Conservation (phyloP, 2,888 invertebrate species). For the Tetheella fluctuosa region DNA sequence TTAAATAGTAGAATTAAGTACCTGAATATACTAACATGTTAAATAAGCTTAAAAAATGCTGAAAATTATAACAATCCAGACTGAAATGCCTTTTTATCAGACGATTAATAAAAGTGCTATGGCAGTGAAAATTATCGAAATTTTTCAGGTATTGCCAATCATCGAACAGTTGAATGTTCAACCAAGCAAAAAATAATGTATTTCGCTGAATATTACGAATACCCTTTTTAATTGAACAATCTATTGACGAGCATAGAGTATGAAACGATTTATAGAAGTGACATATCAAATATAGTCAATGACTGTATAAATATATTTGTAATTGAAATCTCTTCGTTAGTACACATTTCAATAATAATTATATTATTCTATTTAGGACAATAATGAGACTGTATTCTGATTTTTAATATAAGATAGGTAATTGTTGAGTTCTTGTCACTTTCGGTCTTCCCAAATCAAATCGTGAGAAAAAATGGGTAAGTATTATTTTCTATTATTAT, state of each 20-base stretch:
- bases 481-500: too few species aligned
- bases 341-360: too few species aligned
- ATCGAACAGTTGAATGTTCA: slow-evolving; percentile 29
- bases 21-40: neutral
- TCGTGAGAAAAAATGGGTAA: too few species aligned
- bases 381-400: too few species aligned
- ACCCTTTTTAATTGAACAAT: slow-evolving; percentile 53
- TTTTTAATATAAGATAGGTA: too few species aligned
- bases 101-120: slow-evolving; percentile 14
- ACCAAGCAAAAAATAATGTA: slow-evolving; percentile 45
- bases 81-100: neutral
- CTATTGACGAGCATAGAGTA: slow-evolving; percentile 32
- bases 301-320: too few species aligned
- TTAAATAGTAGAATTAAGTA: too few species aligned
- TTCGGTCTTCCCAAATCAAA: too few species aligned
- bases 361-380: too few species aligned
- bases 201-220: slow-evolving; percentile 52
- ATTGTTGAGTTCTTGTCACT: too few species aligned
- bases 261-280: slow-evolving; percentile 15
- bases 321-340: too few species aligned
- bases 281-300: neutral
- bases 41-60: slow-evolving; percentile 4
- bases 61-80: slow-evolving; percentile 9
- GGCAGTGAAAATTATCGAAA: slow-evolving; percentile 27
- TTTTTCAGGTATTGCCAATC: slow-evolving; percentile 32